Conservation (phyloP, 2,797 vertebrate species). For the Sebastes trivittatus region DNA sequence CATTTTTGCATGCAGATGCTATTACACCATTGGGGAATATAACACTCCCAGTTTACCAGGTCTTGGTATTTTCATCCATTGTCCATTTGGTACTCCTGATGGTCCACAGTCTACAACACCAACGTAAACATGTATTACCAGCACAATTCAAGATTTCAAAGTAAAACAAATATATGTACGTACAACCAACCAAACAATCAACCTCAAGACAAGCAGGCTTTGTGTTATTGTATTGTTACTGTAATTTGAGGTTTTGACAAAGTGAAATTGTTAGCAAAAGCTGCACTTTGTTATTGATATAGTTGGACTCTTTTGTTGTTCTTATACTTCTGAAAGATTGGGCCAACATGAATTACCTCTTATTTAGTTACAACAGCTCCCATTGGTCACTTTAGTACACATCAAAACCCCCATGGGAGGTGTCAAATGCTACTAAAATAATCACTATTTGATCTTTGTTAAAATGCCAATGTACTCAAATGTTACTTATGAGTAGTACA, state of each 20-base stretch:
- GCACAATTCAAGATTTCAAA: not conserved
- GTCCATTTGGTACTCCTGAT: slow-evolving; percentile 66
- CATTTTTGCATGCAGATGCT: not conserved
- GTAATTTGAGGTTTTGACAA: not conserved
- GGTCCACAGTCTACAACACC: slow-evolving; percentile 69
- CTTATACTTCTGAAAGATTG: not conserved
- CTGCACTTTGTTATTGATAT: not conserved
- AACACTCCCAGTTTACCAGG: slow-evolving; percentile 57
- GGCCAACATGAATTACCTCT: not conserved
- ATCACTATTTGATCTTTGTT: not conserved
- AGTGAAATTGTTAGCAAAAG: not conserved
- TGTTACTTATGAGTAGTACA: not conserved
- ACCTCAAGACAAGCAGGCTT: not conserved
- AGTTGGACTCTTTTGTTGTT: not conserved
- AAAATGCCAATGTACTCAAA: not conserved
- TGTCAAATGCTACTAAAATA: not conserved
- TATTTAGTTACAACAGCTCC: not conserved
- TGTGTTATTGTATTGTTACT: not conserved
- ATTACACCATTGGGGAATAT: not conserved
- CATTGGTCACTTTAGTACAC: not conserved
- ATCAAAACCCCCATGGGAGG: not conserved
- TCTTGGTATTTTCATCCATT: slow-evolving; percentile 76
- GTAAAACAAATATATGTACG: not conserved
- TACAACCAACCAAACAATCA: not conserved
- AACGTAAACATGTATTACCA: not conserved